Evolutionary conservation across 2,888 invertebrate species (phyloP).

Genomic region (Arctia plantaginis): DNA sequence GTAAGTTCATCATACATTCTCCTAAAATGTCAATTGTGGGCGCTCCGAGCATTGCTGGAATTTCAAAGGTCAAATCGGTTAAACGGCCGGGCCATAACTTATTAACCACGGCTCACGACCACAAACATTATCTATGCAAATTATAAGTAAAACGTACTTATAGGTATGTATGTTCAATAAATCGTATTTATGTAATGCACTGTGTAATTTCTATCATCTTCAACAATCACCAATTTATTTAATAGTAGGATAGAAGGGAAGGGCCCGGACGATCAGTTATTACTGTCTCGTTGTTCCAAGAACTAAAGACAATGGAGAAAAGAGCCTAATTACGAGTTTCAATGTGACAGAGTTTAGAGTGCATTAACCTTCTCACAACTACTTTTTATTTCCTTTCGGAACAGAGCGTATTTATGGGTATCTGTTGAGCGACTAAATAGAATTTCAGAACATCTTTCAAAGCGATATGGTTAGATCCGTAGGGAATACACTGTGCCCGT

Average conservation of each 20-base stretch:
- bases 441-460: neutral
- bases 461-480: neutral
- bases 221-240: constrained; percentile 67
- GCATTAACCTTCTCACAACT: constrained; percentile 53
- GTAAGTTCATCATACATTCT: constrained; percentile 50
- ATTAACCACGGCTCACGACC: constrained; percentile 52
- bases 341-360: constrained; percentile 61
- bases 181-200: neutral
- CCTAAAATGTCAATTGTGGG: constrained; percentile 61
- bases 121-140: constrained; percentile 26
- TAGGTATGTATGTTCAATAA: neutral
- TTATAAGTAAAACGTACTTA: neutral
- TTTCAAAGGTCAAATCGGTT: constrained; percentile 70
- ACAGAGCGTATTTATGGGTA: neutral
- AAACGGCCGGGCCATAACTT: constrained; percentile 57
- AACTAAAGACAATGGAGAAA: constrained; percentile 73
- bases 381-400: neutral
- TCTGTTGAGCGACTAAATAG: neutral
- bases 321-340: constrained; percentile 70
- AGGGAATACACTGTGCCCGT: neutral
- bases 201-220: constrained; percentile 29
- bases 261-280: constrained; percentile 67
- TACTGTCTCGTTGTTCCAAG: constrained; percentile 71
- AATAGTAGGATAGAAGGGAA: constrained; percentile 63
- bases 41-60: constrained; percentile 65